Evolutionary conservation across 2,113 vertebrate genomes (phyloP).

Genomic region (Bothrops jararaca): DNA sequence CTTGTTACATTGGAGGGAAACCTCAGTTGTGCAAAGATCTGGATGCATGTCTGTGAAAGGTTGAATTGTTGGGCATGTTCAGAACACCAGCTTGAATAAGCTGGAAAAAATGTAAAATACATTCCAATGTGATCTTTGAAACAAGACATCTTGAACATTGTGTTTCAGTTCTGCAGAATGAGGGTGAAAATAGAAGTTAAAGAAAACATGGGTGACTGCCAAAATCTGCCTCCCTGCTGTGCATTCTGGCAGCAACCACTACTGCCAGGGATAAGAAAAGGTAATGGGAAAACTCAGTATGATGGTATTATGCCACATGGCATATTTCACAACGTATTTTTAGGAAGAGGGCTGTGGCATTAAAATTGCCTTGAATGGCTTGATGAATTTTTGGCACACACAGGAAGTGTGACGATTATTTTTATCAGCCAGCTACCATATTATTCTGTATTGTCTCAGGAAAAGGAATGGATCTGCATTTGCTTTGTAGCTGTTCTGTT

Average conservation of each 20-base stretch:
- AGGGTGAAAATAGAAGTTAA: background rate
- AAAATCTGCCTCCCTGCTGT: background rate
- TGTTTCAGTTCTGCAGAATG: background rate
- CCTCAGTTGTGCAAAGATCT: background rate
- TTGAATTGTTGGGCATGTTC: background rate
- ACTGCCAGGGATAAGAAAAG: background rate
- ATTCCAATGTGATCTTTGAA: background rate
- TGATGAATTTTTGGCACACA: background rate
- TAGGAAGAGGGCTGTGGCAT: background rate
- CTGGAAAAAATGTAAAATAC: background rate
- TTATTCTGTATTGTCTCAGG: background rate
- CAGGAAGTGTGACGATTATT: background rate
- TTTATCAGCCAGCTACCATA: background rate
- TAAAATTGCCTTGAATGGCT: background rate
- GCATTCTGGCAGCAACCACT: background rate
- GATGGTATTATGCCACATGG: background rate
- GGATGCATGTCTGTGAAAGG: background rate
- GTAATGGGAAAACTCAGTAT: background rate
- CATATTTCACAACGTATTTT: background rate
- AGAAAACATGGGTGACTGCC: background rate
- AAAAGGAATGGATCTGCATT: background rate
- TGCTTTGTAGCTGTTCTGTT: background rate
- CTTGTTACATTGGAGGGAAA: background rate
- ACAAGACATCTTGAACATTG: background rate
- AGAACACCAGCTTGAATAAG: background rate